These are phyloP conservation scores for Epicauta chinensis DNA, from an alignment of 1,140 invertebrate species.

Conservation along the genomic window DNA sequence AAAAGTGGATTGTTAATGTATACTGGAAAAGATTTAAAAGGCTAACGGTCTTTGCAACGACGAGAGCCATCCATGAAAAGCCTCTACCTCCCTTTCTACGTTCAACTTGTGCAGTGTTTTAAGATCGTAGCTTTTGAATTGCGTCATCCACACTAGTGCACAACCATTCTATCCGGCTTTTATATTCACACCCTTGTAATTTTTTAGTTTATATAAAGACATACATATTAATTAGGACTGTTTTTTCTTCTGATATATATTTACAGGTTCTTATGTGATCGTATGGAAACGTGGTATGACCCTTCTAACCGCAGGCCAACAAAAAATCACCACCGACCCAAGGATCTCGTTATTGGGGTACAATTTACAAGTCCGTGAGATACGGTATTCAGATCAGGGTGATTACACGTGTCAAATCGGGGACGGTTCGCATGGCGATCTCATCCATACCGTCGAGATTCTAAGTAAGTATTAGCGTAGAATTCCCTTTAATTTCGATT, in stretches of 20 bases:
- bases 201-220: too few relatives aligned
- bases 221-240: too few relatives aligned
- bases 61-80: not conserved
- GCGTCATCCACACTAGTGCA: too few relatives aligned
- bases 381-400: conserved; percentile 48
- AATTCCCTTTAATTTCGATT: not conserved
- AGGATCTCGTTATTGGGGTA: conserved; percentile 54
- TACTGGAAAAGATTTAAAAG: conserved; percentile 14
- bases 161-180: too few relatives aligned
- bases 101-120: not conserved
- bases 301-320: conserved; percentile 53
- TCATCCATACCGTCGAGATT: conserved; percentile 49
- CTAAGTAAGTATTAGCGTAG: conserved; percentile 42
- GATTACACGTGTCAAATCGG: conserved; percentile 52
- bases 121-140: too few relatives aligned
- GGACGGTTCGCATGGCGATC: conserved; percentile 44
- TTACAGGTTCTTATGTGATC: conserved; percentile 51
- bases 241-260: too few relatives aligned
- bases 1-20: conserved; percentile 16
- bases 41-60: conserved; percentile 8
- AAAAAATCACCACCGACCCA: conserved; percentile 54
- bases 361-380: conserved; percentile 54
- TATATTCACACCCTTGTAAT: too few relatives aligned
- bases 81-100: not conserved
- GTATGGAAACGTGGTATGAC: conserved; percentile 56